A percentile compares a stretch with the other conserved stretches of the same genome.
Evolutionary conservation across 2,797 vertebrate genomes (phyloP).

Genomic region (Orientallactaga sibirica): DNA sequence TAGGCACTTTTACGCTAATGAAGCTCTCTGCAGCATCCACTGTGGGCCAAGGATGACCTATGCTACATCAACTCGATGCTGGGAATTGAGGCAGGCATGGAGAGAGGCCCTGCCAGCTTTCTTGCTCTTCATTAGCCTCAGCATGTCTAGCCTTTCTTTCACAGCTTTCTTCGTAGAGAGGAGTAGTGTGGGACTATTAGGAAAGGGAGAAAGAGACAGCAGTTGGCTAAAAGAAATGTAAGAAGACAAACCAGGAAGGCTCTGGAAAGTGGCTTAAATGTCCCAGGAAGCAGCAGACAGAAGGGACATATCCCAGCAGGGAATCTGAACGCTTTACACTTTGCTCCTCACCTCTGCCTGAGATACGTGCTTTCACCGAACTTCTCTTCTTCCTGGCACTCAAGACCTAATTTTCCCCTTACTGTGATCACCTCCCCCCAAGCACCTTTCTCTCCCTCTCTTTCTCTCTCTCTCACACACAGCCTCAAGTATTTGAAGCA

Average conservation of each 20-base stretch:
- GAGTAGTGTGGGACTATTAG: background rate
- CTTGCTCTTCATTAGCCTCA: background rate
- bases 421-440: too few species aligned
- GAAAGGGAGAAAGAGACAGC: background rate
- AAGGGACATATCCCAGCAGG: background rate
- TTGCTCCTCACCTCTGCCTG: background rate
- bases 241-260: background rate
- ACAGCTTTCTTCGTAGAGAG: background rate
- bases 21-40: background rate
- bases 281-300: background rate
- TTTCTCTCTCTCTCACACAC: too few species aligned
- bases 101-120: background rate
- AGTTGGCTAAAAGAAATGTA: background rate
- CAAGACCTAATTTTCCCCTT: background rate
- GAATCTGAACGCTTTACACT: background rate
- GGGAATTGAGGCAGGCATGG: background rate
- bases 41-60: constrained; percentile 8
- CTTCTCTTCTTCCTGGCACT: background rate
- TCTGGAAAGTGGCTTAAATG: background rate
- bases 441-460: background rate
- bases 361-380: background rate
- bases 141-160: background rate
- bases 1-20: constrained; percentile 43
- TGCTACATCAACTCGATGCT: background rate
- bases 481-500: background rate